Evolutionary conservation across 2,888 invertebrate genomes (phyloP), one percentile per base, ranked within the genome.

Genomic region (Baccha elongata): DNA sequence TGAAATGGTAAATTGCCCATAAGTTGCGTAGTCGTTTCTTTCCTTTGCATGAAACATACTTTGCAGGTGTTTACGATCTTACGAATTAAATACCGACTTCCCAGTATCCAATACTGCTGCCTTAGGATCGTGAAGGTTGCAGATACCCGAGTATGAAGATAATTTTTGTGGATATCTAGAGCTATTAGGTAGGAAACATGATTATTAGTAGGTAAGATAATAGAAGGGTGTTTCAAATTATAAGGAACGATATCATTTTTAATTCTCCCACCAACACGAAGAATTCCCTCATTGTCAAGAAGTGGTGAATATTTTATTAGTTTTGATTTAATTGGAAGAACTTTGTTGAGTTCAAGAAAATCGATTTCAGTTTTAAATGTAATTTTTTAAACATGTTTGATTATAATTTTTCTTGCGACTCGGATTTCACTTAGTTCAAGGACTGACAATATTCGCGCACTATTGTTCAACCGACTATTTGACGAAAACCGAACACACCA

Each of bases 1-100:
- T 65, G 44, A 21, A 17, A 17, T 10, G 73, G 53, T 6, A 73
- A 37, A 42, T 73, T 23, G 15, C 64, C 73, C 44, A 64, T 73
- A 11, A 74, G 65, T 67, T 74, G 64, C 10, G 29, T 26, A 37
- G 55, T 74, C 8, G 65, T 65, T 15, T 62, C 53, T 17, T 53
- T 8, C 23, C 64, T 21, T 40, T 64, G 73, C 46, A 53, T 42
- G 11, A 65, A 73, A 42, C 64, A 74, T 4, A 1, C 48, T 55
- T 65, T 65, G 48, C 74, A 74, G 10, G 21, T 11, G 46, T 55
- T 58, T 11, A 74, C 67, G 3, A 65, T 35, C n/a, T 74, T 74
- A 10, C 53, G 55, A 1, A 74, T 67, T 29, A 74, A 32, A 23
- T 67, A 65, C 46, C 65, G 65, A 48, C 53, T 65, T 13, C 74